Evolutionary conservation across 2,888 invertebrate genomes (phyloP).

Genomic region (Aradus depressus): DNA sequence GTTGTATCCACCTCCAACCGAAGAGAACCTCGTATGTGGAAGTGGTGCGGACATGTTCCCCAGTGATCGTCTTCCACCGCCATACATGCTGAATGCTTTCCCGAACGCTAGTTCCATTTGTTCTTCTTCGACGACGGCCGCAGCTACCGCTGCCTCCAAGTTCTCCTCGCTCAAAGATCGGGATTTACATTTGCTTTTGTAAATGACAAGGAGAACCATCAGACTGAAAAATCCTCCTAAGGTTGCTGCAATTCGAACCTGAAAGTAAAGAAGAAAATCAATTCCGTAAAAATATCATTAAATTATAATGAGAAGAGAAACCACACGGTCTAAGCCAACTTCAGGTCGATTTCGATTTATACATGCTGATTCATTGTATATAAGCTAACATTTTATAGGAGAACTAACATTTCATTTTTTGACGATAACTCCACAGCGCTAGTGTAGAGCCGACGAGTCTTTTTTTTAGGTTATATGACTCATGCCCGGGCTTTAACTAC

Average conservation of each 20-base stretch:
- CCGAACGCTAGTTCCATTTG: slow-evolving; percentile 31
- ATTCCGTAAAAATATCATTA: too few species aligned
- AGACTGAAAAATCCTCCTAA: slow-evolving; percentile 82
- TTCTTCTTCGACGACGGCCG: slow-evolving; percentile 67
- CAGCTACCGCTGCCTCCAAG: slow-evolving; percentile 54
- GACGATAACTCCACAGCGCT: too few species aligned
- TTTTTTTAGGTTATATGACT: too few species aligned
- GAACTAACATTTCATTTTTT: too few species aligned
- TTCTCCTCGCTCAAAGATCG: slow-evolving; percentile 54
- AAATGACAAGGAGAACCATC: slow-evolving; percentile 82
- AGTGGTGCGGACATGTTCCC: slow-evolving; percentile 53
- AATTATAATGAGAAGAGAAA: too few species aligned
- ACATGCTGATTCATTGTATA: too few species aligned
- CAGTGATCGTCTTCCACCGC: slow-evolving; percentile 45
- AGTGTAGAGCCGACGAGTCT: too few species aligned
- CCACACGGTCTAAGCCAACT: too few species aligned
- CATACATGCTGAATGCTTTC: slow-evolving; percentile 34
- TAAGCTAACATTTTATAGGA: too few species aligned
- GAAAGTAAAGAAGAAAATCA: slow-evolving; percentile 9
- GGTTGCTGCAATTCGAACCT: slow-evolving; percentile 74
- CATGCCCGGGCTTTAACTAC: too few species aligned
- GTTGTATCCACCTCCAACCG: slow-evolving; percentile 48
- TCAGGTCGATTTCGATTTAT: too few species aligned
- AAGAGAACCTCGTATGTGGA: slow-evolving; percentile 44
- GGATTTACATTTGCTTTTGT: slow-evolving; percentile 63